Evolutionary conservation across 1,140 invertebrate species (phyloP).

Genomic region (Drosophila aff.): DNA sequence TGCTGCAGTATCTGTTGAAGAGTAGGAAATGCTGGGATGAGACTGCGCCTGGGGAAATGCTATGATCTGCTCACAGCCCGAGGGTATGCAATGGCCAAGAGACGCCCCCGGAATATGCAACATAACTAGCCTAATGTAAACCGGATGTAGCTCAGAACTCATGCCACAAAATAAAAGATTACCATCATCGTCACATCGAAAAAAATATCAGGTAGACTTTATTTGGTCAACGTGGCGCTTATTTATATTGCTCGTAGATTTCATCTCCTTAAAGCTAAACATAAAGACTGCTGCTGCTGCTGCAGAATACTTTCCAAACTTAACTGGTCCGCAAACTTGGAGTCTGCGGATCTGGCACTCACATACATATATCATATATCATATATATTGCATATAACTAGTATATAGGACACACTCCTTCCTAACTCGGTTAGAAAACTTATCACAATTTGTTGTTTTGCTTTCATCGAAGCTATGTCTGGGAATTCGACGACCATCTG

Average conservation of each 20-base stretch:
- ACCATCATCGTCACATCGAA: slow-evolving; percentile 41
- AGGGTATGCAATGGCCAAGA: slow-evolving; percentile 16
- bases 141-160: slow-evolving; percentile 21
- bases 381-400: background rate
- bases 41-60: slow-evolving; percentile 8
- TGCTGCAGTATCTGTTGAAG: slow-evolving; percentile 93
- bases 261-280: slow-evolving; percentile 38
- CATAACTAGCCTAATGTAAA: slow-evolving; percentile 1
- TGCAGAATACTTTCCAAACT: slow-evolving; percentile 51
- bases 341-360: slow-evolving; percentile 17
- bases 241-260: slow-evolving; percentile 9
- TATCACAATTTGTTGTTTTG: slow-evolving; percentile 53
- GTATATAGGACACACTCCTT: slow-evolving; percentile 8
- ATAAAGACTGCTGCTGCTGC: slow-evolving; percentile 36
- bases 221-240: slow-evolving; percentile 31
- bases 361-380: slow-evolving; percentile 1
- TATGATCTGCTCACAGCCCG: slow-evolving; percentile 17
- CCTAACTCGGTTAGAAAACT: slow-evolving; percentile 35
- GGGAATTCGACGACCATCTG: slow-evolving; percentile 25
- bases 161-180: slow-evolving; percentile 50
- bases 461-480: slow-evolving; percentile 1
- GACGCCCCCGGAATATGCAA: slow-evolving; percentile 51
- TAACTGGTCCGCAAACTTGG: slow-evolving; percentile 23
- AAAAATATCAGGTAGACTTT: slow-evolving; percentile 52
- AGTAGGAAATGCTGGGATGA: background rate